Percentiles rank a stretch among this genome's conserved stretches.
Evolutionary conservation across 1,140 invertebrate genomes (phyloP).

Genomic region (Polypedilum vanderplanki): DNA sequence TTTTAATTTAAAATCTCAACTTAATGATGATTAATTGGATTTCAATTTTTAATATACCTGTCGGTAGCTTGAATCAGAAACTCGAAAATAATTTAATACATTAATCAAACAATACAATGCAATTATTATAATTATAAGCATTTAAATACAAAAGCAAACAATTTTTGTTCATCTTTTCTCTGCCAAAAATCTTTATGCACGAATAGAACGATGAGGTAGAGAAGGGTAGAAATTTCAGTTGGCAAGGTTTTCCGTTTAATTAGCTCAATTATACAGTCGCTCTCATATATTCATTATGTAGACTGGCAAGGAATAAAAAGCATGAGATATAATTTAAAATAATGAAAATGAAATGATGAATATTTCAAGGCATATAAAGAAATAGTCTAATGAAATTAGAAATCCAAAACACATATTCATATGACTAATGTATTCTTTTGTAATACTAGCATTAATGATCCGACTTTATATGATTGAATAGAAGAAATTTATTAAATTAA

Average conservation of each 20-base stretch:
- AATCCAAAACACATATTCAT: conserved; percentile 6
- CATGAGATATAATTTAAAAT: conserved; percentile 1
- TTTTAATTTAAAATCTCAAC: too few relatives aligned
- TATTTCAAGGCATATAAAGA: not conserved
- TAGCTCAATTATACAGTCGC: conserved; percentile 8
- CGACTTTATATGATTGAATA: not conserved
- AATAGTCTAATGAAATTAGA: conserved; percentile 2
- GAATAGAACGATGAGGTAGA: too few relatives aligned
- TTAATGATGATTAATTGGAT: too few relatives aligned
- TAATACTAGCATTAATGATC: not conserved
- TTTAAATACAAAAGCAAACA: too few relatives aligned
- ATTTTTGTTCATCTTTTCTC: too few relatives aligned
- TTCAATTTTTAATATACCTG: too few relatives aligned
- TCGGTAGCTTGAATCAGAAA: too few relatives aligned
- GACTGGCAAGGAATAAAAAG: not conserved
- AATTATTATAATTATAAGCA: too few relatives aligned
- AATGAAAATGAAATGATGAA: conserved; percentile 13
- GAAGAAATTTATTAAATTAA: not conserved
- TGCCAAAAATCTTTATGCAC: too few relatives aligned
- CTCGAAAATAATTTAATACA: too few relatives aligned
- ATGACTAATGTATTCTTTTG: not conserved
- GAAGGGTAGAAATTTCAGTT: not conserved
- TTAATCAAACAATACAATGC: too few relatives aligned
- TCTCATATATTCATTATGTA: conserved; percentile 4
- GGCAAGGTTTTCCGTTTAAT: conserved; percentile 18